Conservation (phyloP, 1,140 invertebrate species). For the Diachasmimorpha longicaudata region DNA sequence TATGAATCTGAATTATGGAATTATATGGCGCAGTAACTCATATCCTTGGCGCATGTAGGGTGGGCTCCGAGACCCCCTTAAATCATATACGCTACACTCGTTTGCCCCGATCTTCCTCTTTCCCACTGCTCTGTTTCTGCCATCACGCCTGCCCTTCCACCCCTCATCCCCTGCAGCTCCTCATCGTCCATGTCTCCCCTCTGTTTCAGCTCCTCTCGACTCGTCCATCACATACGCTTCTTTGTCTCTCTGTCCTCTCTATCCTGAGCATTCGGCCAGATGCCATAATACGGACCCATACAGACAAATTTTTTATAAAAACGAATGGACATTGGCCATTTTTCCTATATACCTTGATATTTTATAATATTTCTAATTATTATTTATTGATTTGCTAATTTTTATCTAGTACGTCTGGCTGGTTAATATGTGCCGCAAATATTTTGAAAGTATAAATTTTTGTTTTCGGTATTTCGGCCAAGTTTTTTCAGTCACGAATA, state of each 20-base stretch:
- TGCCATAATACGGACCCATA: not conserved
- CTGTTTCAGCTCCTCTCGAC: not conserved
- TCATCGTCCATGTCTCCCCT: not conserved
- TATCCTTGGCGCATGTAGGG: slow-evolving; percentile 46
- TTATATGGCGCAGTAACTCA: slow-evolving; percentile 54
- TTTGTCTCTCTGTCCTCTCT: slow-evolving; percentile 2
- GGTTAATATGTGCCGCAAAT: too few species aligned
- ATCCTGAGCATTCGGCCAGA: not conserved
- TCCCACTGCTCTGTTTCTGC: slow-evolving; percentile 19
- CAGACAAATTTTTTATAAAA: too few species aligned
- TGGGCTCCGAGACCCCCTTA: slow-evolving; percentile 43
- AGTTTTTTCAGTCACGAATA: too few species aligned
- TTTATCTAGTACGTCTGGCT: too few species aligned
- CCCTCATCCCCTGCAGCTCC: not conserved
- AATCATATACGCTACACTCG: slow-evolving; percentile 48
- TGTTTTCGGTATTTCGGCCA: too few species aligned
- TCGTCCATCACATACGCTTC: not conserved
- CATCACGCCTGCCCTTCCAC: not conserved
- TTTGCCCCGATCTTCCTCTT: slow-evolving; percentile 38
- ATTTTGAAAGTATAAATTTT: too few species aligned
- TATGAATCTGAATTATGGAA: slow-evolving; percentile 57
- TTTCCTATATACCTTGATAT: too few species aligned
- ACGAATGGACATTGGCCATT: too few species aligned
- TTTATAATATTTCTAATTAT: too few species aligned
- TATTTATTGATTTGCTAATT: too few species aligned